Base-by-base conservation (phyloP, 1,140 invertebrate genomes). In the Aphelinus atriplicis region DNA sequence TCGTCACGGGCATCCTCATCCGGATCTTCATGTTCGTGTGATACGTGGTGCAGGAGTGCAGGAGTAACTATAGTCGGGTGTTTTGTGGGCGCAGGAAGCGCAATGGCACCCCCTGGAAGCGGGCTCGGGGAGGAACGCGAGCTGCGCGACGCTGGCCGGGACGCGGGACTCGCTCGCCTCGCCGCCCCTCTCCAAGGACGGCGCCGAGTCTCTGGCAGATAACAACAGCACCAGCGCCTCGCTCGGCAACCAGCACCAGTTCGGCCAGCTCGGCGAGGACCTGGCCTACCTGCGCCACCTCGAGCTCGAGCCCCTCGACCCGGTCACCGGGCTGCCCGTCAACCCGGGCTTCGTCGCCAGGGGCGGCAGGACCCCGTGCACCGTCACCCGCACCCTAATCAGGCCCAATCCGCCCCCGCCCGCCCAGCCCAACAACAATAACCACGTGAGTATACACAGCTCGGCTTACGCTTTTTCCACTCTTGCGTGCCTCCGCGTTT, bases 281-380 rank as follows among this genome's bases (percentile, higher is more conserved):
- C 81, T 88, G 55, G 88, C 87, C 60, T 95, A 95, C 84, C 89
- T 95, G 50, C 88, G 93, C 73, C 94, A 95, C 81, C 85, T 95
- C 77, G 94, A 95, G 83, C 87, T 95, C 69, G 94, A 95, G 83
- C 93, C 94, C 1, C 84, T 90, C 3, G 87, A 88, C 74, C 88
- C 84, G 3, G 62, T 86, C 10, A 85, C 86, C 7, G 86, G 83
- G 0, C 56, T 83, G 55, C 83, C 84, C 0, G 62, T 85, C 47
- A 82, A 85, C 71, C 85, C 87, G 6, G 58, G 89, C 79, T 80
- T 89, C 82, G 78, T 87, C 71, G 80, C 89, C 81, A 82, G 82
- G 80, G 81, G 90, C 65, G 94, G 94, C n/a, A 89, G 94, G 74
- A 96, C 94, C 1, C 94, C 94, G 0, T 96, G 95, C 81, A 96